Percentiles rank a stretch among this genome's conserved stretches.
Conservation (phyloP, 2,888 invertebrate species). For the Aphelenchoides bicaudatus region DNA sequence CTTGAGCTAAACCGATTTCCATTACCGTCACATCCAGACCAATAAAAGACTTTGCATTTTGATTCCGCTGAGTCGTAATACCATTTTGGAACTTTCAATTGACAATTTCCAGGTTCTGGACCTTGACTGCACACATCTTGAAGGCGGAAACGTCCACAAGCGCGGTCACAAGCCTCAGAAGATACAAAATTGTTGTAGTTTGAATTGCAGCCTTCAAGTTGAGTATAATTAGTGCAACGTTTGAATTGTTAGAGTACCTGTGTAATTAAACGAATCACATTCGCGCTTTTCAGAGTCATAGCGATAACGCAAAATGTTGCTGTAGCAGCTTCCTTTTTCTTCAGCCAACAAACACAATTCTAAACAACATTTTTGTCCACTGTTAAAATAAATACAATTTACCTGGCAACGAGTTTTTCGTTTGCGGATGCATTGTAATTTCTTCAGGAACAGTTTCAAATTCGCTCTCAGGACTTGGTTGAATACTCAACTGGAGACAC, state of each 20-base stretch:
- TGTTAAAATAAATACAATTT: no score
- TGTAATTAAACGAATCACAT: conserved; percentile 77
- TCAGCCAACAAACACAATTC: conserved; percentile 54
- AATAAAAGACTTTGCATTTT: conserved; percentile 52
- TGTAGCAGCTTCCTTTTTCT: conserved; percentile 53
- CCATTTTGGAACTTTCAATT: conserved; percentile 43
- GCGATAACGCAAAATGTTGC: conserved; percentile 46
- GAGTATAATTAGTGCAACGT: no score
- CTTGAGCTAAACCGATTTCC: conserved; percentile 52
- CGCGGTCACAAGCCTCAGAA: conserved; percentile 52
- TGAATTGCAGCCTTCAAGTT: conserved; percentile 86
- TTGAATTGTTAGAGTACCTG: no score
- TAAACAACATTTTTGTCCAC: conserved; percentile 6
- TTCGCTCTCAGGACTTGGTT: conserved; percentile 7
- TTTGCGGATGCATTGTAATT: conserved; percentile 10
- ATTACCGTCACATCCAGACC: conserved; percentile 58
- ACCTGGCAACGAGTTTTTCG: no score
- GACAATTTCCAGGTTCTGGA: conserved; percentile 37
- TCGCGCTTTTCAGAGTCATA: conserved; percentile 70
- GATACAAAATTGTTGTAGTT: conserved; percentile 78
- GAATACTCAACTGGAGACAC: no score
- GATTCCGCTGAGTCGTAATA: conserved; percentile 38
- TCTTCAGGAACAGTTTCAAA: conserved; percentile 15
- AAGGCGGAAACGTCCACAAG: conserved; percentile 50
- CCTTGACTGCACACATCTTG: conserved; percentile 39